Conservation (phyloP, 2,113 vertebrate species). For the Prionailurus viverrinus region DNA sequence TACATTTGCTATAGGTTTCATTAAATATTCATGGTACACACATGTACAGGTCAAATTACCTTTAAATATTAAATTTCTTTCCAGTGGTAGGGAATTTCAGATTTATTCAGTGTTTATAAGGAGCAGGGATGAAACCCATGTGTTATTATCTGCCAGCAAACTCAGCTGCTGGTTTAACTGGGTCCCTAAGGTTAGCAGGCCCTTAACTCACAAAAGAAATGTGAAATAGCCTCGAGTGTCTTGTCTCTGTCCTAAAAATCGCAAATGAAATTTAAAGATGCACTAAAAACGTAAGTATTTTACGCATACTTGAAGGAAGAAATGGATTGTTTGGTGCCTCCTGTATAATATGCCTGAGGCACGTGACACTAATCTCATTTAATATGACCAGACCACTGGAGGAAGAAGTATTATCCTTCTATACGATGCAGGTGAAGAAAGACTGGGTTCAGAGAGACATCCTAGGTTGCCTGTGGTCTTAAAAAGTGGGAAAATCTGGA, state of each 20-base stretch:
- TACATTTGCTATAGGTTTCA: constrained; percentile 91
- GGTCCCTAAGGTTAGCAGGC: constrained; percentile 44
- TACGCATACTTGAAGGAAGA: neutral
- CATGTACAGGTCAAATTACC: constrained; percentile 91
- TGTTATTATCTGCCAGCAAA: constrained; percentile 84
- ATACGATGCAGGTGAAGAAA: neutral
- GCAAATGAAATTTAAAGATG: neutral
- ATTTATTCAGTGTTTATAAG: constrained; percentile 86
- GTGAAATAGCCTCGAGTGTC: neutral
- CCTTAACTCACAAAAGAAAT: constrained; percentile 8
- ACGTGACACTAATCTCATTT: neutral
- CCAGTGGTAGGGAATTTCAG: constrained; percentile 83
- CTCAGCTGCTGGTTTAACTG: constrained; percentile 69
- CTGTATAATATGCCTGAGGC: neutral
- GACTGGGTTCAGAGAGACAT: neutral
- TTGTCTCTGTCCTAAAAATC: neutral
- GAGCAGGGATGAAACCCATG: constrained; percentile 75
- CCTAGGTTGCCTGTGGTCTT: fast-evolving
- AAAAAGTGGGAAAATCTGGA: neutral
- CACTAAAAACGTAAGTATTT: neutral
- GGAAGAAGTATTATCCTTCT: neutral
- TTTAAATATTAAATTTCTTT: constrained; percentile 93
- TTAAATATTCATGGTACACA: constrained; percentile 90
- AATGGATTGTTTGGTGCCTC: neutral
- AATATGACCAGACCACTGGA: neutral